Evolutionary conservation across 2,797 vertebrate genomes (phyloP), one percentile per base, ranked within the genome.

Genomic region (Chelon labrosus): DNA sequence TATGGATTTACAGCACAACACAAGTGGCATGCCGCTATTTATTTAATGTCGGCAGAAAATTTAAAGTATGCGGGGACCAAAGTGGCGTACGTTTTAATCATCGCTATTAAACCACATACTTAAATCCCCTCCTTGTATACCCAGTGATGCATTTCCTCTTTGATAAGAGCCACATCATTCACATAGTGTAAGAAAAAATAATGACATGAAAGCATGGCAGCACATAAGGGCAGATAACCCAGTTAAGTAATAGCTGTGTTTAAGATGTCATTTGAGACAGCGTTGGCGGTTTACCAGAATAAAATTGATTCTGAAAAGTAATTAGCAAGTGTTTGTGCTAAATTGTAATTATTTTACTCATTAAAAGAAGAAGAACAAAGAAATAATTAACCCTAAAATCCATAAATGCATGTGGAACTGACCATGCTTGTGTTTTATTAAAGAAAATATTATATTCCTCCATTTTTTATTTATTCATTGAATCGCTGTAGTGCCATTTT

Each of bases 1-100:
- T 84, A 76, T 85, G 84, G 82, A 85, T 89, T 85, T 82, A 82
- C 79, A 86, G 77, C 77, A 69, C 54, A 61, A 71, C 73, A 80
- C 74, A 63, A 77, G 53, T 85, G 79, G 53, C 71, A 65, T 78
- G 68, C 57, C 79, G 39, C 57, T 53, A 71, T 85, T 80, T 70
- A 65, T 78, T 83, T 83, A 65, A 63, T 44, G 56, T 53, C 69
- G 50, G 55, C 66, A 63, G 56, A 65, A 31, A 17, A 53, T 75
- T 75, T 60, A 65, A 71, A 81, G 44, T 60, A 51, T 61, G 47
- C 59, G 19, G 42, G 7, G 55, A 50, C 50, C 55, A 12, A 19
- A 49, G 11, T 65, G 39, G 19, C 50, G 47, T 3, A 11, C 20
- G 19, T 49, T 49, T 20, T 20, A 44, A 16, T 16, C 13, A 16